Conservation (phyloP, 2,888 invertebrate genomes). For the Andrena bicolor region DNA sequence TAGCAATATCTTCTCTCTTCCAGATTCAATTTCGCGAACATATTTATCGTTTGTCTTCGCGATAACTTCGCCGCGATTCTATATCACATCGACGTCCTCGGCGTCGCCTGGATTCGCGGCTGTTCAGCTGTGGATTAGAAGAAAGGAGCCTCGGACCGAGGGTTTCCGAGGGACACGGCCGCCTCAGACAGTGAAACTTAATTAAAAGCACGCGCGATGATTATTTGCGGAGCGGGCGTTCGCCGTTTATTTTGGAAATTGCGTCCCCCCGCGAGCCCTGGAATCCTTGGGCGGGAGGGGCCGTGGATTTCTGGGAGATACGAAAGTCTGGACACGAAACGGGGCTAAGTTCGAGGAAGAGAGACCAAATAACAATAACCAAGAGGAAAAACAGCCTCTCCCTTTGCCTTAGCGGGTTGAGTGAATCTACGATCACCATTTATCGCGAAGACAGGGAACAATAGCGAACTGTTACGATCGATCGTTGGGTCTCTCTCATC, state of each 20-base stretch:
- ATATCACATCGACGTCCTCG: background rate
- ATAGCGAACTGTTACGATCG: slow-evolving; percentile 42
- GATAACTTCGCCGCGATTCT: background rate
- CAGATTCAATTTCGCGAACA: slow-evolving; percentile 9
- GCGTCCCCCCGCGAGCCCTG: slow-evolving; percentile 72
- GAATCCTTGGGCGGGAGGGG: background rate
- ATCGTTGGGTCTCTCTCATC: slow-evolving; percentile 26
- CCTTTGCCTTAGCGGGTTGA: background rate
- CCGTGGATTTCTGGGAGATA: slow-evolving; percentile 11
- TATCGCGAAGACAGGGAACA: slow-evolving; percentile 25
- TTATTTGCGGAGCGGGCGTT: slow-evolving; percentile 81
- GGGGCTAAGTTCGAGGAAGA: slow-evolving; percentile 30
- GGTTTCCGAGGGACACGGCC: slow-evolving; percentile 55
- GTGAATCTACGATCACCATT: slow-evolving; percentile 28
- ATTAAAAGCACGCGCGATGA: slow-evolving; percentile 85
- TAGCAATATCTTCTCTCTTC: slow-evolving; percentile 31
- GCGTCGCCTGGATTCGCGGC: background rate
- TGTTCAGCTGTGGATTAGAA: slow-evolving; percentile 62
- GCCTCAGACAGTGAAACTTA: slow-evolving; percentile 82
- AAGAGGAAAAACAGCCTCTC: slow-evolving; percentile 28
- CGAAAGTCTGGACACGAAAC: slow-evolving; percentile 22
- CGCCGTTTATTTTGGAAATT: slow-evolving; percentile 83
- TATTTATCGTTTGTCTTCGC: slow-evolving; percentile 4
- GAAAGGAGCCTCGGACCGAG: slow-evolving; percentile 74
- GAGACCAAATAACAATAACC: slow-evolving; percentile 53